Percentiles rank a stretch among this genome's conserved stretches.
Conservation (phyloP, 2,888 invertebrate genomes). For the Piscicola geometra region DNA sequence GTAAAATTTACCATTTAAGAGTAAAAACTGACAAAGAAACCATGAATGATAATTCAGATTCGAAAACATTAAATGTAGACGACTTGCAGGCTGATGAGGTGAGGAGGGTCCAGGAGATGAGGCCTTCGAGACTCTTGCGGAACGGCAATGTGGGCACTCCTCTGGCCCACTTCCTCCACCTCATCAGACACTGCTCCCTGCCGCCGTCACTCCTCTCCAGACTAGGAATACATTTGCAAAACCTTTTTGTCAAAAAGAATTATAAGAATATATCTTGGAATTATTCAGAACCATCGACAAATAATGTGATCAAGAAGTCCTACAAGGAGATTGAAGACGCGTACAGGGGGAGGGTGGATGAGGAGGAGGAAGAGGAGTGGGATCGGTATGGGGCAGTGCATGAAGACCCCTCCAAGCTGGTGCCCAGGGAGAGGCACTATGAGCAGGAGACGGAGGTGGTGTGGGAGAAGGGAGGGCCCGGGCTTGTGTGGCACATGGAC, state of each 20-base stretch:
- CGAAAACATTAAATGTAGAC: background rate
- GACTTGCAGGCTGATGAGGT: background rate
- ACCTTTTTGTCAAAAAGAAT: constrained; percentile 50
- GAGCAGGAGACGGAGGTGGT: constrained; percentile 57
- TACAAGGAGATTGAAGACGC: background rate
- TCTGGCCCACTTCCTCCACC: constrained; percentile 56
- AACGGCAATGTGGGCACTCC: constrained; percentile 62
- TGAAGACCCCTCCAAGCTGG: constrained; percentile 58
- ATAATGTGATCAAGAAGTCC: background rate
- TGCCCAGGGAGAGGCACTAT: constrained; percentile 58
- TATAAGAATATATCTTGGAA: constrained; percentile 58
- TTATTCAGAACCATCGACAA: constrained; percentile 45
- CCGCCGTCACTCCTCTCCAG: constrained; percentile 58
- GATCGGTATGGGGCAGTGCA: constrained; percentile 59
- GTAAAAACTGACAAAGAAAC: background rate
- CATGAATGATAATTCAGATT: background rate
- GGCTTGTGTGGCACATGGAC: constrained; percentile 62
- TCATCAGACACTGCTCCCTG: constrained; percentile 57
- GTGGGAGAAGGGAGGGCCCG: constrained; percentile 64
- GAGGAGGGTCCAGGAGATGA: constrained; percentile 48
- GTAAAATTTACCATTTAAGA: background rate
- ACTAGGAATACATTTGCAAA: constrained; percentile 55
- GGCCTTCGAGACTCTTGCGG: constrained; percentile 57
- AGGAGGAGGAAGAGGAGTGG: constrained; percentile 60
- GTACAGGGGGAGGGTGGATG: constrained; percentile 45